Evolutionary conservation across 2,797 vertebrate genomes (phyloP).

Genomic region (Malacoctenus gilli): DNA sequence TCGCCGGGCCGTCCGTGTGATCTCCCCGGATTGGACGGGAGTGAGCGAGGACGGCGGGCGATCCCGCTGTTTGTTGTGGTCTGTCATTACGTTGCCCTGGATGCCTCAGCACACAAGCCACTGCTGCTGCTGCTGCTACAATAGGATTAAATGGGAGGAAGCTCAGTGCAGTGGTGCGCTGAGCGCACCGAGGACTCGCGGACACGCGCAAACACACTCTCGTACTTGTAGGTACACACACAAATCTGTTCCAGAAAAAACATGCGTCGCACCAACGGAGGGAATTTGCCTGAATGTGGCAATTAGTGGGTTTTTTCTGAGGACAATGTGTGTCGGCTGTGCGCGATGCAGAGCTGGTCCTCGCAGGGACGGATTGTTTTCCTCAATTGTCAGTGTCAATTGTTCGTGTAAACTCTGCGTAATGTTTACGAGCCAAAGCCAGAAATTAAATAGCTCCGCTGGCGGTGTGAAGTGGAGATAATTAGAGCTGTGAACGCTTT

Average conservation of each 20-base stretch:
- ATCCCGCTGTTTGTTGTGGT: conserved; percentile 39
- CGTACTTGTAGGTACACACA: not conserved
- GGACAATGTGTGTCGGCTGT: conserved; percentile 40
- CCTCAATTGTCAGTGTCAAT: conserved; percentile 26
- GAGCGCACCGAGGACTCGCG: not conserved
- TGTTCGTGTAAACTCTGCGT: conserved; percentile 32
- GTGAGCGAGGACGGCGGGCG: conserved; percentile 13
- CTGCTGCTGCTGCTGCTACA: conserved; percentile 42
- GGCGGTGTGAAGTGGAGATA: conserved; percentile 29
- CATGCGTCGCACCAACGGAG: conserved; percentile 14
- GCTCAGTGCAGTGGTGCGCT: conserved; percentile 25
- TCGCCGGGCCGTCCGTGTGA: conserved; percentile 18
- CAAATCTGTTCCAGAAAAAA: not conserved
- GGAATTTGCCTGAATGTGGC: conserved; percentile 45
- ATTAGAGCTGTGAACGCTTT: conserved; percentile 51
- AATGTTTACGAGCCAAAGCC: conserved; percentile 42
- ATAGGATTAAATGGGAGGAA: too few relatives aligned
- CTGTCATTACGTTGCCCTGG: conserved; percentile 39
- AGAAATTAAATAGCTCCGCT: conserved; percentile 29
- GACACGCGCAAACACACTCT: not conserved
- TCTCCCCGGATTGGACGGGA: conserved; percentile 42
- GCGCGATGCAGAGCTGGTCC: conserved; percentile 21
- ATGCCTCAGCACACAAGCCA: conserved; percentile 41
- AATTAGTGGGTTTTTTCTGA: conserved; percentile 52
- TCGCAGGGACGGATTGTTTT: conserved; percentile 32